Evolutionary conservation across 2,888 invertebrate species (phyloP), one percentile per base, ranked within the genome.

Genomic region (Apomyelois bistriatella): DNA sequence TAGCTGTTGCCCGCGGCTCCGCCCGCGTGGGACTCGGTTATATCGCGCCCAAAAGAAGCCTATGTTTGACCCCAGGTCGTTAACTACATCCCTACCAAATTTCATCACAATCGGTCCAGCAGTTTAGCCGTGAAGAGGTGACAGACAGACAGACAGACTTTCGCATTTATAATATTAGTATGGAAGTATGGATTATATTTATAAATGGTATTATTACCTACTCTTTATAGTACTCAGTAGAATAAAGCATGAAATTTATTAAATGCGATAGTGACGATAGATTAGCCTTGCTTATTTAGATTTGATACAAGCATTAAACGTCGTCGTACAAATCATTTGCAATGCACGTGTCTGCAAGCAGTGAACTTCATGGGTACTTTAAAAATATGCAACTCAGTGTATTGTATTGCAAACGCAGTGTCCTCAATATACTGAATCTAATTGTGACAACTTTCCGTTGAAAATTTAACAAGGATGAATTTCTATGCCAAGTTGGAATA

Each of bases 401-500:
- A n/a, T n/a, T n/a, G n/a, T 17, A 16, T 22, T 41, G 17, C 17
- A 41, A 41, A 41, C 40, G 10, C n/a, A 28, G 32, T 40, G 38
- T n/a, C 13, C 8, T 32, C 32, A 32, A 32, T 10, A 8, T 32
- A 32, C 28, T 12, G 47, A 41, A 32, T 53, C n/a, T 3, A 38
- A 59, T n/a, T 36, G 36, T 37, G 48, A 28, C 35, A 50, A 32
- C 46, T 65, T 65, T 58, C 63, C 62, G 59, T 59, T 64, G 56
- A 55, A 40, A 28, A 37, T 63, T 64, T 60, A 56, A 55, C 66
- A 59, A 66, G 38, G 30, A 28, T 50, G 60, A 43, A 43, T 68
- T 56, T 48, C 51, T 49, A 48, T 58, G 64, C 59, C 62, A 65
- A 66, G 65, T 65, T 62, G 67, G 64, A 73, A 75, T 72, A 72